Percentiles rank a stretch among this genome's conserved stretches.
Evolutionary conservation across 2,113 vertebrate species (phyloP).

Genomic region (Pristiophorus japonicus): DNA sequence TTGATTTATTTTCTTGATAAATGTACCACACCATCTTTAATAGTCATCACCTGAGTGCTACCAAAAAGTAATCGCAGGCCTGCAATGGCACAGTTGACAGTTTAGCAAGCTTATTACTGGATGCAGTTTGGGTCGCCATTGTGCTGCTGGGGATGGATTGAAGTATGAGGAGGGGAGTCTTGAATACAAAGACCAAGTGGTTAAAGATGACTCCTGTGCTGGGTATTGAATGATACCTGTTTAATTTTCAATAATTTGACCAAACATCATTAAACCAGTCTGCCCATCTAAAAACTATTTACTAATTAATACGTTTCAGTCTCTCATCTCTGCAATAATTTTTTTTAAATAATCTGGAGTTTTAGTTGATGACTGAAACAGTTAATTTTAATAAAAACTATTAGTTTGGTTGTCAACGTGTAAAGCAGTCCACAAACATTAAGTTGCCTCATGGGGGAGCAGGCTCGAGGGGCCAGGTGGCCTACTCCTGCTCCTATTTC

Average conservation of each 20-base stretch:
- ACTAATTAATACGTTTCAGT: not conserved
- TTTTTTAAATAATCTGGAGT: too few species aligned
- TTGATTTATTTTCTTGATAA: not conserved
- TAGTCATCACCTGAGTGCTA: not conserved
- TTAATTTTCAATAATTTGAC: not conserved
- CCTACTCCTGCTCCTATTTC: too few species aligned
- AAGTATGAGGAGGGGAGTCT: not conserved
- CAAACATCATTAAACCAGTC: not conserved
- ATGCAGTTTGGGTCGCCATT: not conserved
- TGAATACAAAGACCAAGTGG: not conserved
- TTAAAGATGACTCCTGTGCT: not conserved
- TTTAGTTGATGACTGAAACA: too few species aligned
- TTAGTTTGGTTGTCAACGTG: not conserved
- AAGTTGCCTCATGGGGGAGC: too few species aligned
- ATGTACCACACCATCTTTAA: not conserved
- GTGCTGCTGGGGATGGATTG: not conserved
- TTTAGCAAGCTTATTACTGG: not conserved
- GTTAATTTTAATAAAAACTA: not conserved
- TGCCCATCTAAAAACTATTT: not conserved
- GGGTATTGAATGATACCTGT: not conserved
- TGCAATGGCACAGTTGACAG: not conserved
- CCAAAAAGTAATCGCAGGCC: not conserved
- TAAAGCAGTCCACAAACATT: too few species aligned
- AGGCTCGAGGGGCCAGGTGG: too few species aligned
- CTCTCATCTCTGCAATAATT: not conserved